Evolutionary conservation across 2,888 invertebrate genomes (phyloP).

Genomic region (Petrolisthes manimaculis): DNA sequence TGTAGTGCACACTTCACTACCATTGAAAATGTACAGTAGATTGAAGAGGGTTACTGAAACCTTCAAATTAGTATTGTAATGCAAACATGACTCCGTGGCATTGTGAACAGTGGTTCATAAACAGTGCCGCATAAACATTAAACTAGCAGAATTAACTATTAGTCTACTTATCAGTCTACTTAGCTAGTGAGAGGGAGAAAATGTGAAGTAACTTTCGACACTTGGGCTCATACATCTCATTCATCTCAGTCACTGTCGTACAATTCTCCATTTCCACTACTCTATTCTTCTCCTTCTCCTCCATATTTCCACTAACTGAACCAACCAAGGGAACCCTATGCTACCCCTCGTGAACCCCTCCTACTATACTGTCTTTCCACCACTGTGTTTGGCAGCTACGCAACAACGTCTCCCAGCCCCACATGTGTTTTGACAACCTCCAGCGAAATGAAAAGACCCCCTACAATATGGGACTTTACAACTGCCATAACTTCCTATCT

Average conservation of each 20-base stretch:
- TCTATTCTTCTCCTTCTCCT: constrained; percentile 17
- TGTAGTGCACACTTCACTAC: no score
- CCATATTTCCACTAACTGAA: not conserved
- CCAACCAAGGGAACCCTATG: constrained; percentile 40
- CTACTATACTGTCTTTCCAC: constrained; percentile 28
- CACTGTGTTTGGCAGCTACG: constrained; percentile 71
- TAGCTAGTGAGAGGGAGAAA: not conserved
- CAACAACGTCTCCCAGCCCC: constrained; percentile 72
- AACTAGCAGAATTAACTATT: not conserved
- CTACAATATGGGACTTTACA: constrained; percentile 81
- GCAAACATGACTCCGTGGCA: no score
- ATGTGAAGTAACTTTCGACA: not conserved
- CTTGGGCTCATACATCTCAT: no score
- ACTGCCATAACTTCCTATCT: constrained; percentile 78
- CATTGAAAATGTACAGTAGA: no score
- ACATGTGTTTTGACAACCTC: constrained; percentile 84
- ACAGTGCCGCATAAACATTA: no score
- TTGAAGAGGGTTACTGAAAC: no score
- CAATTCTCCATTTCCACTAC: constrained; percentile 9
- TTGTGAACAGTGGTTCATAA: no score
- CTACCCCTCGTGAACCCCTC: not conserved
- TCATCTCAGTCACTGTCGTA: not conserved
- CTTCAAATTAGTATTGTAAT: no score
- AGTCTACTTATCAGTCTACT: not conserved
- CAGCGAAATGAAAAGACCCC: constrained; percentile 78